phyloP scores from a whole-genome alignment of 1,140 invertebrate genomes.

The Nautilus pompilius region DNA sequence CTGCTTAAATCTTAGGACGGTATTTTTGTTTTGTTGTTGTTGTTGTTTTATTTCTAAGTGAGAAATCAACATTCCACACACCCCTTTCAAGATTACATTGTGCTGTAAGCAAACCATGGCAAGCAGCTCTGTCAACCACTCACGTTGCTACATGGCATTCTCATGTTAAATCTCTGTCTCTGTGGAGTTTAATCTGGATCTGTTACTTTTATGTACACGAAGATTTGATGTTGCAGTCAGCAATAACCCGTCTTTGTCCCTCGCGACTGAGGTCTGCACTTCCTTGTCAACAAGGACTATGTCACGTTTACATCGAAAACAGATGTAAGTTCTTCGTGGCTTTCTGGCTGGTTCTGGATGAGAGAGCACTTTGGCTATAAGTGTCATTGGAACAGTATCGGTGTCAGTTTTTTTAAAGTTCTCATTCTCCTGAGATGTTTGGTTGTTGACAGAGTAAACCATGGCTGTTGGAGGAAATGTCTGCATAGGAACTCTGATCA shows the following conservation, averaged over 20 bases:
- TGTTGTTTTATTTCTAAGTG: too few relatives aligned
- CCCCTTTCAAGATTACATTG: too few relatives aligned
- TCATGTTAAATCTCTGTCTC: not conserved
- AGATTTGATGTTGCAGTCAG: not conserved
- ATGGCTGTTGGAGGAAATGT: slow-evolving; percentile 85
- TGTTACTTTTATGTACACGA: not conserved
- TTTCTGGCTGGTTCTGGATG: slow-evolving; percentile 59
- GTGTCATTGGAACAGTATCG: slow-evolving; percentile 84
- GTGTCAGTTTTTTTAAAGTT: slow-evolving; percentile 42
- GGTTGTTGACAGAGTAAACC: slow-evolving; percentile 75
- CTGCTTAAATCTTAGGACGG: too few relatives aligned
- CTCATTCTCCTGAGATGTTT: slow-evolving; percentile 20
- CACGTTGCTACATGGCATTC: too few relatives aligned
- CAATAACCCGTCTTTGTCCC: not conserved
- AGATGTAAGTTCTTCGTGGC: slow-evolving; percentile 37
- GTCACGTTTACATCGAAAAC: slow-evolving; percentile 40
- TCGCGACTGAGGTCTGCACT: slow-evolving; percentile 18
- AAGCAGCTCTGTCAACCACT: too few relatives aligned
- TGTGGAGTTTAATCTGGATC: not conserved
- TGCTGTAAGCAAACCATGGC: too few relatives aligned
- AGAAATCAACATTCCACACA: too few relatives aligned
- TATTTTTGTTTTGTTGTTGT: too few relatives aligned
- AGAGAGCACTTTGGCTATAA: slow-evolving; percentile 90
- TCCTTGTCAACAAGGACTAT: slow-evolving; percentile 38
- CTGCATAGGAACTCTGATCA: slow-evolving; percentile 76